Base-by-base conservation (phyloP, 2,113 vertebrate species). In the Herpailurus yagouaroundi region DNA sequence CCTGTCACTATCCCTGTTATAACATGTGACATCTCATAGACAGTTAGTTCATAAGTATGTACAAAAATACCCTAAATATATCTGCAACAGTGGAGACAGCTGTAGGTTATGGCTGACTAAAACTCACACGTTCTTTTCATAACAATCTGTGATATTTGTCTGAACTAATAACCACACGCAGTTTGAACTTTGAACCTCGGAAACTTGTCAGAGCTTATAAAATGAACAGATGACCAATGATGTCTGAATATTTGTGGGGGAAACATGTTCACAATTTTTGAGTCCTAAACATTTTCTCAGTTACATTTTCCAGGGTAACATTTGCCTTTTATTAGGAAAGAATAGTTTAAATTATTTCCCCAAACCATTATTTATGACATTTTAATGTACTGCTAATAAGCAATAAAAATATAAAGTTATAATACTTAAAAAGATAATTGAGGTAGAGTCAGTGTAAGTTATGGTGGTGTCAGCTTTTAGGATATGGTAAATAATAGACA, bases 151-250 rank as follows among this genome's bases (percentile, higher is more conserved):
- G 21, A 95, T 87, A 63, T 88, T 91, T 80, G 45, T 92, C 69
- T 95, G 69, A 52, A 94, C 74, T 92, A 96, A 97, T 92, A 96
- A 92, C 41, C 66, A 92, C 45, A 48, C 36, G 38, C 31, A 41
- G 55, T 69, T 63, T 96, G 57, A 97, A 96, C 90, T 85, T 27
- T 92, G 93, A 95, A 76, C 52, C 68, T 80, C 91, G 48, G 45
- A 97, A 95, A 95, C 80, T 8, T 86, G 16, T 80, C 48, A 96
- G 76, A 95, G 3, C 48, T 91, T 92, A 85, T 64, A 96, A 98
- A 89, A 74, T 94, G 95, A 97, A 95, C 48, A 86, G 41, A 93
- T 95, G 57, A 95, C 36, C 64, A 50, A 76, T 45, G 33, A 60
- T 91, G 45, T 89, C 74, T 82, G 45, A 77, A 80, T 91, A 84